These are phyloP conservation scores for Ypsolopha scabrella DNA, from an alignment of 2,888 invertebrate species.

Conservation along the genomic window DNA sequence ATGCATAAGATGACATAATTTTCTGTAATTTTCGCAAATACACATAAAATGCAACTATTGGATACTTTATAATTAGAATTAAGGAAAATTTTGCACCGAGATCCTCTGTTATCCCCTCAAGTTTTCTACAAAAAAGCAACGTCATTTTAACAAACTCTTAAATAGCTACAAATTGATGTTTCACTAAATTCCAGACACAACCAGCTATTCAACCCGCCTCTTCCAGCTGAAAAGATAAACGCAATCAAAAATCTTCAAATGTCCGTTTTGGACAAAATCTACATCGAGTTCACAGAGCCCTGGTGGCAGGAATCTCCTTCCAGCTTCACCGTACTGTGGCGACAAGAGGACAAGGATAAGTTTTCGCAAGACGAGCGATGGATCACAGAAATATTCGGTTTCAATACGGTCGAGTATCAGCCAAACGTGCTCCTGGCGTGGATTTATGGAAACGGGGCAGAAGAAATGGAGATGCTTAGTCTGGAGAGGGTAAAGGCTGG, in stretches of 20 bases:
- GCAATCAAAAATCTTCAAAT: conserved; percentile 73
- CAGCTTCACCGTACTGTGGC: conserved; percentile 70
- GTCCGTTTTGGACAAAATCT: conserved; percentile 77
- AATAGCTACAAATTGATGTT: no score
- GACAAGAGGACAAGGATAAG: conserved; percentile 56
- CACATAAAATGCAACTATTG: no score
- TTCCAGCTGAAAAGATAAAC: conserved; percentile 65
- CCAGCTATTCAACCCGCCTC: conserved; percentile 69
- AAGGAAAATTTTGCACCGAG: no score
- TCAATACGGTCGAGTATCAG: conserved; percentile 71
- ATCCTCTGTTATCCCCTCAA: no score
- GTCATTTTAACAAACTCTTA: no score
- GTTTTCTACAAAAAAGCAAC: no score
- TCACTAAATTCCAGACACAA: conserved; percentile 33
- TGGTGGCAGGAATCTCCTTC: conserved; percentile 72
- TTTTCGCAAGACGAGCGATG: conserved; percentile 62
- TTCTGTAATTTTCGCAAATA: no score
- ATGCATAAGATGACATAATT: no score
- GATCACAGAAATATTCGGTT: conserved; percentile 72
- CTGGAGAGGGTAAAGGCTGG: conserved; percentile 62
- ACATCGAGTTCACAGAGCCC: conserved; percentile 73
- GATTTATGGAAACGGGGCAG: conserved; percentile 74
- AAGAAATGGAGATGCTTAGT: conserved; percentile 69
- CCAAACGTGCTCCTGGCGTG: conserved; percentile 74
- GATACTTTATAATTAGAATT: no score